Base-by-base conservation (phyloP, 2,797 vertebrate genomes). In the Podarcis siculus region DNA sequence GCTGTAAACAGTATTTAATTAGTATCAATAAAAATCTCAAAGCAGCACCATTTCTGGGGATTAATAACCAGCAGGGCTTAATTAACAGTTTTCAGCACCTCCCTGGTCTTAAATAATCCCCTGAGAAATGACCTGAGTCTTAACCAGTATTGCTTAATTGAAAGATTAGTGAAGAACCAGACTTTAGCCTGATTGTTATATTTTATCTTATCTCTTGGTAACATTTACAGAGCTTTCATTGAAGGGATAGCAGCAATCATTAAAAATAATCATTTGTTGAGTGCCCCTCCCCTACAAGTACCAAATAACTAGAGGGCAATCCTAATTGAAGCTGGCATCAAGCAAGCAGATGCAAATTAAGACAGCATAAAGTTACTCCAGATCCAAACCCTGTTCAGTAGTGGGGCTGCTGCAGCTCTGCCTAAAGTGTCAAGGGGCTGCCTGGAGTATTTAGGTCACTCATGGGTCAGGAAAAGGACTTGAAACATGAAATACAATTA, bases 91-190 rank as follows among this genome's bases (percentile, higher is more conserved):
- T 85, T 55, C 58, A 83, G 32, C 37, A 80, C 23, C 42, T 78
- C 87, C 15, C 3, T 9, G 64, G 85, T 83, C 80, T 92, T 87
- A 90, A 87, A 86, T 71, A 19, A 89, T 77, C 78, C 86, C 23
- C 39, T 17, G 76, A 86, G 71, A 92, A 90, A 66, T 3, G 0
- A 84, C 79, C 19, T 88, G 76, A 55, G 83, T 45, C 32, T 25
- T 87, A 87, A 15, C 35, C 1, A 83, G 42, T 55, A 91, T 81
- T 91, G 90, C 87, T 91, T 58, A 61, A 86, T 89, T 91, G 91
- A 92, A 86, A 91, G 91, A 91, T 82, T 30, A 86, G 42, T 23
- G 6, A n/a, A 82, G 85, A 90, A 86, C 73, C 77, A 94, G 49
- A 30, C 87, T 91, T 86, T 86, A 92, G 42, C 9, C 27, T 87